phyloP scores from a whole-genome alignment of 2,797 vertebrate genomes.

The Acridotheres tristis region DNA sequence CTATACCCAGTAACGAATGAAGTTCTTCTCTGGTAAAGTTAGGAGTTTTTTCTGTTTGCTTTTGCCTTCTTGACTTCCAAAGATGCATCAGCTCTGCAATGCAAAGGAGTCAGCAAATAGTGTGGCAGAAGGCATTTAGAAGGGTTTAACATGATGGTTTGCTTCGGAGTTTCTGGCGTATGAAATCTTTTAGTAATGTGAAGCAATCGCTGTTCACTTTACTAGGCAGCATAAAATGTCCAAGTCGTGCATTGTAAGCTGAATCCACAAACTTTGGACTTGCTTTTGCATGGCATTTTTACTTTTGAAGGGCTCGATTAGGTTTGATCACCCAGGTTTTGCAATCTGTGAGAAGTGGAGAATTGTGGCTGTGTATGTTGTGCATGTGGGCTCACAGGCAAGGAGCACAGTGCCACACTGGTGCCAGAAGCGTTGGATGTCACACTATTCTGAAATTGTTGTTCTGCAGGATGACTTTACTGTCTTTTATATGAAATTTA shows the following conservation, averaged over 20 bases:
- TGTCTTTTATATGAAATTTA: background rate
- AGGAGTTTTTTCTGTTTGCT: background rate
- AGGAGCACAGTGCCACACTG: background rate
- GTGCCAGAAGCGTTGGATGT: background rate
- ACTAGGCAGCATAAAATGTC: background rate
- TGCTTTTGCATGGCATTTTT: background rate
- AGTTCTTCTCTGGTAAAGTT: background rate
- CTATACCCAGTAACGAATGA: background rate
- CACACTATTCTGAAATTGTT: background rate
- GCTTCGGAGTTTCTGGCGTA: background rate
- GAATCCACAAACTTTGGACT: background rate
- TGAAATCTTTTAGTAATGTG: background rate
- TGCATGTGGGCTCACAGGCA: fast-evolving
- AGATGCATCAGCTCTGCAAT: background rate
- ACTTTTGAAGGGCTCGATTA: background rate
- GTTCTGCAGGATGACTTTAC: background rate
- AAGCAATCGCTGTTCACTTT: background rate
- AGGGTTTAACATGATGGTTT: background rate
- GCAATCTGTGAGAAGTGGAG: background rate
- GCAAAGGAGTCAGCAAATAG: background rate
- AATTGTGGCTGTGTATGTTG: background rate
- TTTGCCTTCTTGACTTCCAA: background rate
- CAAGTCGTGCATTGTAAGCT: background rate
- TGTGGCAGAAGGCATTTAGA: background rate
- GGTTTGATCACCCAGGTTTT: background rate